Percentiles rank a stretch among this genome's conserved stretches.
These are phyloP conservation scores for Sula dactylatra DNA, from an alignment of 2,113 vertebrate genomes.

Conservation along the genomic window DNA sequence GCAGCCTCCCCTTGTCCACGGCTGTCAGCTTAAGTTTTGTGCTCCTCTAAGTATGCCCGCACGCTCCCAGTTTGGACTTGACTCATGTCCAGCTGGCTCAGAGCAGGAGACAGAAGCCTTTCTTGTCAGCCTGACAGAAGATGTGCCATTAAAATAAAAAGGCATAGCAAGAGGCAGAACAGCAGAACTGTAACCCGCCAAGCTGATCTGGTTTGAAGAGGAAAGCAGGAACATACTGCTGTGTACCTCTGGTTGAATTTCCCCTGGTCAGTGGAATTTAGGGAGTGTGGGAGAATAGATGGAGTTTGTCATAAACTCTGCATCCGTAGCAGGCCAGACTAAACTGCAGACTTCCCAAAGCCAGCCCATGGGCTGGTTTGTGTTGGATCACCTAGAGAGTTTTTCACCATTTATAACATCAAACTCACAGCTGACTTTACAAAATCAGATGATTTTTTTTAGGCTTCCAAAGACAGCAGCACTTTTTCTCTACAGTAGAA, in stretches of 20 bases:
- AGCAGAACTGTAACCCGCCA: neutral
- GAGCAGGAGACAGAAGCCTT: constrained; percentile 40
- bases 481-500: neutral
- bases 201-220: neutral
- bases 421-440: neutral
- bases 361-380: neutral
- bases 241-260: neutral
- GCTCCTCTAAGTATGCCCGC: neutral
- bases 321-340: neutral
- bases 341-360: neutral
- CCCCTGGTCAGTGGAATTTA: neutral
- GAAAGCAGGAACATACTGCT: neutral
- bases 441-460: neutral
- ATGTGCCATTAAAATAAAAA: constrained; percentile 44
- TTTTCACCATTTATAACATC: neutral
- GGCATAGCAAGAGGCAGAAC: neutral
- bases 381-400: neutral
- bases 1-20: neutral
- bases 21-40: constrained; percentile 41
- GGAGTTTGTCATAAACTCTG: neutral
- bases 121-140: constrained; percentile 45
- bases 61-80: neutral
- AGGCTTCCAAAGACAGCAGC: neutral
- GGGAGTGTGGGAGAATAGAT: neutral
- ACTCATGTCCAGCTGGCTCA: constrained; percentile 48